Percentiles rank a stretch among this genome's conserved stretches.
Conservation (phyloP, 2,113 vertebrate genomes). For the Crotalus horridus region DNA sequence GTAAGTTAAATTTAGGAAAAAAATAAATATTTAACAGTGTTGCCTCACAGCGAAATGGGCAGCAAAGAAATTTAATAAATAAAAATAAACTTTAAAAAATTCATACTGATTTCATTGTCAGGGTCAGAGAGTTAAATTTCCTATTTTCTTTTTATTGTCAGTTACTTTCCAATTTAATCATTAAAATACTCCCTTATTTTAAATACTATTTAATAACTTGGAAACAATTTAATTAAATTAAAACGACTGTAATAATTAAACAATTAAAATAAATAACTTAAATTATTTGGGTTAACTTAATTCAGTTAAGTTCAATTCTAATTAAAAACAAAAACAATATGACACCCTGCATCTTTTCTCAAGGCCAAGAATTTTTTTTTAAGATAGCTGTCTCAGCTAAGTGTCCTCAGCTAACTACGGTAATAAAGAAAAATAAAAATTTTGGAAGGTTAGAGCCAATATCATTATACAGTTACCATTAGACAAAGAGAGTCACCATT, state of each 20-base stretch:
- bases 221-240: background rate
- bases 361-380: background rate
- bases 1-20: background rate
- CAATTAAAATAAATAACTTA: background rate
- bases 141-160: background rate
- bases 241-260: background rate
- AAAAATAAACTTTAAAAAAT: background rate
- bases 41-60: background rate
- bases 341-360: background rate
- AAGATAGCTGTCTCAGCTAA: background rate
- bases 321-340: background rate
- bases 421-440: background rate
- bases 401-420: background rate
- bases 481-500: background rate
- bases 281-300: background rate
- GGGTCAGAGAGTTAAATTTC: background rate
- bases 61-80: background rate
- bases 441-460: background rate
- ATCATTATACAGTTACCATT: background rate
- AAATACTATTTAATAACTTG: background rate
- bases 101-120: background rate
- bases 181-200: background rate
- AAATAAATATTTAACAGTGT: background rate
- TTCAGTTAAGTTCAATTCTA: background rate
- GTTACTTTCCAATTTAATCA: background rate